Base-by-base conservation (phyloP, 2,113 vertebrate genomes). In the Crypturellus undulatus region DNA sequence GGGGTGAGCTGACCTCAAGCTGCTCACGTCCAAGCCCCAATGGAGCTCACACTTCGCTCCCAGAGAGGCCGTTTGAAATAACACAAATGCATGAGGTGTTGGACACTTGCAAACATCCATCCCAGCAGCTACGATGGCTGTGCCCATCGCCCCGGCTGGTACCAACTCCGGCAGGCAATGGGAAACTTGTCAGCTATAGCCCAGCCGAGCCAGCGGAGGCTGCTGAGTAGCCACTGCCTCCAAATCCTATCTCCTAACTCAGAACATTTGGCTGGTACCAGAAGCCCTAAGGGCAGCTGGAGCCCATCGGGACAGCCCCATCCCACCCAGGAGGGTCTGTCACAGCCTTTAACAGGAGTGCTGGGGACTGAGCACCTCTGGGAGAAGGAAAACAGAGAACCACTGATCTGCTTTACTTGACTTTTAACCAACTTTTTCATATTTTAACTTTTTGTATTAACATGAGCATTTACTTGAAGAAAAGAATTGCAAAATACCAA, bases 281-380 rank as follows among this genome's bases (percentile, higher is more conserved):
- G 34, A 63, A 82, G 71, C 20, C 40, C 34, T 10, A 28, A 59
- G 24, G 20, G 2, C 1, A 36, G 36, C 22, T 30, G 63, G 70
- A 2, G 17, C 14, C 3, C 38, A 60, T 10, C 1, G 1, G 28
- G 11, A 24, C 4, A 7, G 63, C 34, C n/a, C 62, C 0, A 36
- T 49, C n/a, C 68, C 24, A 26, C 6, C 10, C 45, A 16, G 0
- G 10, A 22, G 0, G 9, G 67, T 15, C 40, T 75, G 0, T 0
- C 5, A 15, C 28, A 65, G 43, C 32, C n/a, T 54, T 84, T 43
- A 51, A 9, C 17, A 49, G n/a, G 5, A 52, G 14, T 16, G 36
- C 16, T 1, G 6, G 12, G 20, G 24, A 76, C 19, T 32, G 36
- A 64, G 17, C 2, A 10, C 32, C 54, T 21, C 22, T 0, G 0